Percentiles rank a stretch among this genome's conserved stretches.
These are phyloP conservation scores for Lepetodrilus schrolli DNA, from an alignment of 2,888 invertebrate species.

Conservation along the genomic window DNA sequence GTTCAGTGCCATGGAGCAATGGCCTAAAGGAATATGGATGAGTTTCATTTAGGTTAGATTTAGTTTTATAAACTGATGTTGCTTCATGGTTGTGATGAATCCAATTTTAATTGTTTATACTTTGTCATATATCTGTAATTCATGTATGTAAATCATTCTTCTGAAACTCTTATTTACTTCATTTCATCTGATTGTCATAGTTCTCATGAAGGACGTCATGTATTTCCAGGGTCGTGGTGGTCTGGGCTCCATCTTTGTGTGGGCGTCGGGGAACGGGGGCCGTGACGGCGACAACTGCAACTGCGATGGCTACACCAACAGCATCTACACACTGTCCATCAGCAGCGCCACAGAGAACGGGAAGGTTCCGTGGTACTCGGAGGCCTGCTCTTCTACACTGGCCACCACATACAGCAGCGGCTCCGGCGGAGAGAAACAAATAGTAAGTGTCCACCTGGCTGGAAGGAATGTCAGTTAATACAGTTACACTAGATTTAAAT, in stretches of 20 bases:
- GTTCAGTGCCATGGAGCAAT: no score
- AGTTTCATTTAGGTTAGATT: no score
- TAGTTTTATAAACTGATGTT: no score
- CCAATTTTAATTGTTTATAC: no score
- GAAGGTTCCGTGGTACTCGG: slow-evolving; percentile 92
- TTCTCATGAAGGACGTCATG: not conserved
- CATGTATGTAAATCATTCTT: no score
- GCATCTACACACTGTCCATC: slow-evolving; percentile 98
- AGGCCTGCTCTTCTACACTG: slow-evolving; percentile 97
- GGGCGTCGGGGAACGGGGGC: slow-evolving; percentile 99
- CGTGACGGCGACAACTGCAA: slow-evolving; percentile 92
- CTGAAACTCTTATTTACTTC: no score
- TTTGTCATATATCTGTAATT: no score
- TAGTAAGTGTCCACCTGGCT: slow-evolving; percentile 73
- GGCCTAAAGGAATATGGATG: no score
- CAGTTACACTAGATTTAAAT: not conserved
- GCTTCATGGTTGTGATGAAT: not conserved
- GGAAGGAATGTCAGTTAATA: not conserved
- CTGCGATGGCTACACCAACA: slow-evolving; percentile 99
- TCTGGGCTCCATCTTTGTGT: slow-evolving; percentile 97
- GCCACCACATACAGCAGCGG: slow-evolving; percentile 99
- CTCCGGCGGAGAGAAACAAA: slow-evolving; percentile 82
- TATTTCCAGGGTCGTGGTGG: slow-evolving; percentile 86
- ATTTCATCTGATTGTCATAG: not conserved
- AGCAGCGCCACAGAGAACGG: slow-evolving; percentile 83